Conservation (phyloP, 2,888 invertebrate species). For the Lysandra bellargus region DNA sequence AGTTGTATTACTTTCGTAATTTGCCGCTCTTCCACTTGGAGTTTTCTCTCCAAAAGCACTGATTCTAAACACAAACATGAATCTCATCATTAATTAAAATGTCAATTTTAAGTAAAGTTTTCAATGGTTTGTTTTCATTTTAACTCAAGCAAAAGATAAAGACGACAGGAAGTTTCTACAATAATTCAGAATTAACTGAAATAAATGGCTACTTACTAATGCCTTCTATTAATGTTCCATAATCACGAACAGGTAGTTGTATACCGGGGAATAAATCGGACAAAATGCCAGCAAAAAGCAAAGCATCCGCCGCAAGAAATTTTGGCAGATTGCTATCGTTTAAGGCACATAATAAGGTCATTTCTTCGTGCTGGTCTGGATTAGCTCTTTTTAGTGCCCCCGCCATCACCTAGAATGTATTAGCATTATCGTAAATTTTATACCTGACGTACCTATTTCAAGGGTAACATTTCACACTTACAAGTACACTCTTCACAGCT, state of each 20-base stretch:
- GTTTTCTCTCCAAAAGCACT: slow-evolving; percentile 78
- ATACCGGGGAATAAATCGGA: slow-evolving; percentile 95
- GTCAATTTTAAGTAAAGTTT: too few relatives aligned
- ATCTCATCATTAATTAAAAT: not conserved
- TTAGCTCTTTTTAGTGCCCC: slow-evolving; percentile 92
- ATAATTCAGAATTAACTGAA: not conserved
- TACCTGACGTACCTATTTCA: too few relatives aligned
- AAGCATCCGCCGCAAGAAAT: slow-evolving; percentile 91
- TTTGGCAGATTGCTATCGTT: slow-evolving; percentile 95
- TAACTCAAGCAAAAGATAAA: not conserved
- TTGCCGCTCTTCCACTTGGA: slow-evolving; percentile 85
- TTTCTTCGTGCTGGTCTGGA: slow-evolving; percentile 91
- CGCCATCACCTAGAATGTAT: slow-evolving; percentile 85
- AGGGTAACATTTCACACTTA: slow-evolving; percentile 41
- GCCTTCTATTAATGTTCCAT: slow-evolving; percentile 86
- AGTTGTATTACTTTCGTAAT: slow-evolving; percentile 90
- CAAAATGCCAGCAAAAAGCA: slow-evolving; percentile 92
- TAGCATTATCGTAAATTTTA: too few relatives aligned
- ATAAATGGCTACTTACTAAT: slow-evolving; percentile 62
- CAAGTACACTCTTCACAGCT: slow-evolving; percentile 95
- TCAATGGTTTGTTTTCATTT: not conserved
- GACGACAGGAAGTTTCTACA: not conserved
- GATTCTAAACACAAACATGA: slow-evolving; percentile 46
- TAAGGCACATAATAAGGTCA: slow-evolving; percentile 90
- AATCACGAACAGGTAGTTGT: slow-evolving; percentile 88